Base-by-base conservation (phyloP, 2,113 vertebrate species). In the Sylvilagus bachmani region DNA sequence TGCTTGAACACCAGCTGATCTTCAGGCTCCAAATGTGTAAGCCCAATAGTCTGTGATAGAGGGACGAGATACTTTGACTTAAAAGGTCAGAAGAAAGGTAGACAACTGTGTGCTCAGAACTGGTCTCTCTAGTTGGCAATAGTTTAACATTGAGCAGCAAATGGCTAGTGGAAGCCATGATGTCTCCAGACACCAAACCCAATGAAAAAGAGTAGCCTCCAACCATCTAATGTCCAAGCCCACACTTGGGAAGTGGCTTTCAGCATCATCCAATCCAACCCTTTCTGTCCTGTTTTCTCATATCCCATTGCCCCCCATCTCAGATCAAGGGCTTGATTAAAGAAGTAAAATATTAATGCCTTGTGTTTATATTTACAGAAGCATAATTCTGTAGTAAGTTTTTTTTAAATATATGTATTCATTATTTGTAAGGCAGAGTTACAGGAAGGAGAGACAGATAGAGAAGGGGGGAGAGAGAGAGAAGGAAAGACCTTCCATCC, bases 261-360 rank as follows among this genome's bases (percentile, higher is more conserved):
- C 64, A 66, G 7, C 33, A 11, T 81, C 31, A 21, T 1, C 3
- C 6, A 5, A 2, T 79, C 44, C 12, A 62, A 6, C 4, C 1
- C 31, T 81, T 89, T 22, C 36, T 58, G 64, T n/a, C 36, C 53
- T 75, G 51, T 92, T 81, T 93, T 88, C 44, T 89, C 31, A 64
- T 61, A 51, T 22, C 4, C 33, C 5, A 61, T 64, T 84, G 90
- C 13, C 75, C 53, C 6, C 22, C 33, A 33, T 16, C 27, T 69
- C 61, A 31, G 51, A 92, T 44, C 82, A 74, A 93, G 19, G 19
- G 31, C 58, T 38, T 78, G 9, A 88, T 82, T 69, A 67, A 61
- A 78, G 38, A 67, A 73, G 6, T 58, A 55, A 78, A 33, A n/a
- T 33, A 29, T 49, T 24, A 1, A 64, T 69, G 13, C 27, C 33